Conservation (phyloP, 2,113 vertebrate genomes). For the Pterocles burchelli region DNA sequence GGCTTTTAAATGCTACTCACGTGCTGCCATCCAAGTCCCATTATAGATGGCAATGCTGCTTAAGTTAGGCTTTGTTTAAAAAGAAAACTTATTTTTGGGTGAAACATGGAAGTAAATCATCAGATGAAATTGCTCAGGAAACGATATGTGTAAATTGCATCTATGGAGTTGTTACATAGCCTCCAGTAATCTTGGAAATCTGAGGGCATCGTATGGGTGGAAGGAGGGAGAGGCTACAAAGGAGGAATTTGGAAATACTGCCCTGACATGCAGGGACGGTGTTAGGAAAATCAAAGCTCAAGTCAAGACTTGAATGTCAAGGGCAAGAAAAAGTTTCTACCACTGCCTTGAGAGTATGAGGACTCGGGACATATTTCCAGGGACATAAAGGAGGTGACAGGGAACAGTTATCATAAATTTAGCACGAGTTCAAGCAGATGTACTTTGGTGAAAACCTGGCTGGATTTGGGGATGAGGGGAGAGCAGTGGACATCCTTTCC, state of each 20-base stretch:
- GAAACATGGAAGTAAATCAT: background rate
- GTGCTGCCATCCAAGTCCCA: background rate
- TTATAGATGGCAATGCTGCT: constrained; percentile 17
- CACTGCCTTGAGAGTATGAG: fast-evolving
- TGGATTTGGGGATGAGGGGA: background rate
- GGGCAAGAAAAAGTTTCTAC: background rate
- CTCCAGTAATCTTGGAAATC: background rate
- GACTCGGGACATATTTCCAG: background rate
- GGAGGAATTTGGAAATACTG: background rate
- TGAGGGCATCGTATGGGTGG: background rate
- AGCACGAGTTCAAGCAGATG: background rate
- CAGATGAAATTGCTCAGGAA: constrained; percentile 3
- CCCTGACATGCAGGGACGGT: background rate
- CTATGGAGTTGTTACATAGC: background rate
- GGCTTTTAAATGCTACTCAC: constrained; percentile 18
- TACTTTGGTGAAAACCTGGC: background rate
- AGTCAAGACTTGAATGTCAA: background rate
- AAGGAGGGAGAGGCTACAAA: background rate
- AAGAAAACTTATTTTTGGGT: background rate
- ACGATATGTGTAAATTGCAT: background rate
- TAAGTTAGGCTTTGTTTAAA: constrained; percentile 39
- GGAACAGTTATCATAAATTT: background rate
- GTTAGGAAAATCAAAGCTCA: background rate
- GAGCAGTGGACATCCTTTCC: background rate
- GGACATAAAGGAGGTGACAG: background rate